Evolutionary conservation across 1,140 invertebrate species (phyloP), one percentile per base, ranked within the genome.

Genomic region (Heliothis subflexa): DNA sequence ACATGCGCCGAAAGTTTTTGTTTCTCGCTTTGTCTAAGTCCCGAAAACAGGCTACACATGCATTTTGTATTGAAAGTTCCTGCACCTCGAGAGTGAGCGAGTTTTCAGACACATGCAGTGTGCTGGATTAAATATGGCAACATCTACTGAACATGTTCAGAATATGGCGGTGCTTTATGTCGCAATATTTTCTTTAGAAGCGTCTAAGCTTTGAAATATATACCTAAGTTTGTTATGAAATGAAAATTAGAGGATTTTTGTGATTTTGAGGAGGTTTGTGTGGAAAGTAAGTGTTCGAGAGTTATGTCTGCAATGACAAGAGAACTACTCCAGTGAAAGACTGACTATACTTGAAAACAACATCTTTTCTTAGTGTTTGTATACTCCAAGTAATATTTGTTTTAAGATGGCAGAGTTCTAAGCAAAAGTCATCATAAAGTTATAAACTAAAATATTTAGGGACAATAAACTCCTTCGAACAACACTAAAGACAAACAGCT

Each of bases 41-140:
- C 3, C 64, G 18, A 68, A 47, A 68, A 68, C 64, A 68, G 64
- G 50, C 47, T 68, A 68, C 64, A 68, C 64, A 68, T 68, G 64
- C 64, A 68, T 68, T 68, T 68, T 68, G 64, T 68, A 68, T 68
- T 68, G 64, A 68, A 68, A 68, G 45, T 52, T 68, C 45, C 47
- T 68, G 18, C 21, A 68, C 64, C 64, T 68, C 47, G 18, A 55
- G 47, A 50, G 47, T 50, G 33, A 62, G 45, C 64, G 18, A 47
- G 47, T 68, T 68, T 68, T 21, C 64, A 50, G 45, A 49, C 50
- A 68, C 64, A 68, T 25, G 47, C 64, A 50, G 18, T 68, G 45
- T 68, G 21, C 47, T 5, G 47, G 47, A 50, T 68, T 68, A 68
- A 68, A 68, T 68, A 28, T 68, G 45, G 21, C 64, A 68, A 50